Conservation (phyloP, 2,888 invertebrate species). For the Microctonus brassicae region DNA sequence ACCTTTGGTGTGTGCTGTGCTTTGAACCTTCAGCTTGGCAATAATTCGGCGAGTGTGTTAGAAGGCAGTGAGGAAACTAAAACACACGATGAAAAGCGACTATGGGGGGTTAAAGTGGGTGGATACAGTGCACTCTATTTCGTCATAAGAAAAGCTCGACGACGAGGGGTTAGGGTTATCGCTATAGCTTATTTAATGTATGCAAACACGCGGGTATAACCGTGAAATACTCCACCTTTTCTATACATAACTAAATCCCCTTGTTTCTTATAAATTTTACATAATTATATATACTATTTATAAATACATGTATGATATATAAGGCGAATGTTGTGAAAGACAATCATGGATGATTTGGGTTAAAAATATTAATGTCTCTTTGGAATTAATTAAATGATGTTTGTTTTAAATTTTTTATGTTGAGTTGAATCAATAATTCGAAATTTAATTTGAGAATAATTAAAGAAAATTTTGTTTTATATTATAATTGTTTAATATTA, state of each 20-base stretch:
- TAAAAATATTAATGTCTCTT: too few species aligned
- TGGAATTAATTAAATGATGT: too few species aligned
- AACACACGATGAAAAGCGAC: neutral
- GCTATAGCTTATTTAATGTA: conserved; percentile 31
- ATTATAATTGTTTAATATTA: too few species aligned
- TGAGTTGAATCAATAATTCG: too few species aligned
- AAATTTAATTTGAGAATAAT: too few species aligned
- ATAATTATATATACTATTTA: too few species aligned
- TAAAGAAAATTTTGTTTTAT: too few species aligned
- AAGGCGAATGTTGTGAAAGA: too few species aligned
- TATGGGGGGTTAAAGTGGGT: conserved; percentile 10
- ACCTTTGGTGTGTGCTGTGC: neutral
- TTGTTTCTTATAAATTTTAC: neutral
- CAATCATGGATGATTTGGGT: too few species aligned
- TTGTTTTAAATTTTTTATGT: too few species aligned
- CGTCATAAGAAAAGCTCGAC: conserved; percentile 29
- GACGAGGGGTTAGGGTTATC: conserved; percentile 21
- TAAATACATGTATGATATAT: too few species aligned
- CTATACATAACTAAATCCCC: neutral
- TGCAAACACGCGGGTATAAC: conserved; percentile 29
- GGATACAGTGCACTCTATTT: conserved; percentile 23
- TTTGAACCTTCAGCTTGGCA: neutral
- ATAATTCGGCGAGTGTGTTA: conserved; percentile 25
- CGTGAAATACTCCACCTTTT: conserved; percentile 17
- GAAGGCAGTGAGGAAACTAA: neutral